A percentile compares a stretch with the other conserved stretches of the same genome.
These are phyloP conservation scores for Argyresthia goedartella DNA, from an alignment of 2,888 invertebrate genomes.

Conservation along the genomic window DNA sequence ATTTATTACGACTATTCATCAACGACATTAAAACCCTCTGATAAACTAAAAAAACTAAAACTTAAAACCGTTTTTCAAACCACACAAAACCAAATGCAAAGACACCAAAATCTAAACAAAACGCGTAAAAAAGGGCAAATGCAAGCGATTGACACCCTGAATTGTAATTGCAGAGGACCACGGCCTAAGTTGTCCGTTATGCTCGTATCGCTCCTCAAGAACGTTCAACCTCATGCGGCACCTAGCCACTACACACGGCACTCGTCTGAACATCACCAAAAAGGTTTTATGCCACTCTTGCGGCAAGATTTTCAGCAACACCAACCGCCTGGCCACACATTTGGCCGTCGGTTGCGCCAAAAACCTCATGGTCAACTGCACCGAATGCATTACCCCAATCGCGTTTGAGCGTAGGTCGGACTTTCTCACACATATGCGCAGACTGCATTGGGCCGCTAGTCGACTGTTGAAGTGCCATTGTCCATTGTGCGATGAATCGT, in stretches of 20 bases:
- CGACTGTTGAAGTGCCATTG: background rate
- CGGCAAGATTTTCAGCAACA: slow-evolving; percentile 5
- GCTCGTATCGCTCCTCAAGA: background rate
- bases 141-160: slow-evolving; percentile 3
- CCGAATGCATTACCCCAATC: background rate
- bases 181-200: background rate
- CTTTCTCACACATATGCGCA: slow-evolving; percentile 6
- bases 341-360: slow-evolving; percentile 6
- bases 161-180: slow-evolving; percentile 6
- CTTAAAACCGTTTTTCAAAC: too few relatives aligned
- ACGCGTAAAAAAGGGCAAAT: background rate
- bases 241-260: background rate
- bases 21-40: too few relatives aligned
- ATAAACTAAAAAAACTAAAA: too few relatives aligned
- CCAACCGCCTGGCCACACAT: slow-evolving; percentile 5
- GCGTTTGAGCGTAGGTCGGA: background rate
- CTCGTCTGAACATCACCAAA: background rate
- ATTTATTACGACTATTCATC: background rate
- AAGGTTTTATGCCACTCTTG: slow-evolving; percentile 5
- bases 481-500: background rate
- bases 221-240: slow-evolving; percentile 3
- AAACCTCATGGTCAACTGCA: background rate
- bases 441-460: slow-evolving; percentile 3
- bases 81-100: too few relatives aligned
- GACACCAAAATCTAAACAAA: too few relatives aligned